Base-by-base conservation (phyloP, 2,797 vertebrate species). In the Tauraco hartlaubi region DNA sequence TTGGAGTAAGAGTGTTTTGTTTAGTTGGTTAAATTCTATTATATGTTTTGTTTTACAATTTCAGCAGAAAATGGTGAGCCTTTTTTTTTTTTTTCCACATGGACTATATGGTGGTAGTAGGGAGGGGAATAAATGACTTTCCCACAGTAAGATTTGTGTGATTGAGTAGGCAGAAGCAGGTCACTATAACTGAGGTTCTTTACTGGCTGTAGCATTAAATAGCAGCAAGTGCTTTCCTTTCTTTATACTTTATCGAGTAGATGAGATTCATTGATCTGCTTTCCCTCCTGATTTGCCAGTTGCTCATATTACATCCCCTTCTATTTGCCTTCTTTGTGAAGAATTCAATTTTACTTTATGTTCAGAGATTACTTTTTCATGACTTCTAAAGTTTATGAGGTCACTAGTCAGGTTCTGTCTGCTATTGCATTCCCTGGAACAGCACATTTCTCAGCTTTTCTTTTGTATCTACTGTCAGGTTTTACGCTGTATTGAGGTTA, bases 251-350 rank as follows among this genome's bases (percentile, higher is more conserved):
- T 81, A 85, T 61, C 63, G 82, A 92, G 67, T 46, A 88, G 73
- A 91, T 81, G 71, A 81, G 76, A 94, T 90, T 84, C 73, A 91
- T 92, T 79, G 89, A 94, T 92, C 67, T 88, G 28, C 75, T 80
- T 81, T 94, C 69, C 17, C 54, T 92, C 48, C 55, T 71, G 44
- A 88, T 92, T 85, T 93, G 23, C 58, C 41, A 37, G 74, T 92
- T 93, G 43, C 62, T 85, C 58, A 75, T 77, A 88, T 63, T 79
- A 49, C 39, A 67, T 62, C 11, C 33, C 19, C 35, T 85, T 56
- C 48, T 84, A 49, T 91, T 90, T 75, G 17, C 62, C 48, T 78
- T 68, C 54, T 96, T 92, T 92, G 49, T 81, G 59, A 88, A 78
- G 48, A 90, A 55, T 73, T 92, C 66, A 86, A 44, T 88, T 88